Evolutionary conservation across 2,888 invertebrate species (phyloP).

Genomic region (Drosophila setosimentum): DNA sequence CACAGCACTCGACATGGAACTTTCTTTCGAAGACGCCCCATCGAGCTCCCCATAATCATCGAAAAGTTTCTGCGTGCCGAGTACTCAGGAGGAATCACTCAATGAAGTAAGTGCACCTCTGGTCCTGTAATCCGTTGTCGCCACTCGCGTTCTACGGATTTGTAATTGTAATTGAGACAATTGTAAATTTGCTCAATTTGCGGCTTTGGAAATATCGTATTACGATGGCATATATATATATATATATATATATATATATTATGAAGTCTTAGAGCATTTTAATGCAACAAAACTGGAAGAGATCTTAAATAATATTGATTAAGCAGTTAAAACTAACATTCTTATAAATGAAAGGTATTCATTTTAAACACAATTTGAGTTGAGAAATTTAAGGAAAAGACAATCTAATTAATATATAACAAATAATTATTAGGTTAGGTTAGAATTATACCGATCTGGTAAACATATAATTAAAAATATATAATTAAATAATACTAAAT

Average conservation of each 20-base stretch:
- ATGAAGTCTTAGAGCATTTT: no score
- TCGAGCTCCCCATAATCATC: not conserved
- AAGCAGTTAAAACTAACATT: not conserved
- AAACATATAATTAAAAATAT: no score
- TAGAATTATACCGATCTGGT: no score
- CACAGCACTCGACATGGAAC: constrained; percentile 39
- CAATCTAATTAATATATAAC: not conserved
- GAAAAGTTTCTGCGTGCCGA: constrained; percentile 4
- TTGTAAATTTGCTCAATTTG: not conserved
- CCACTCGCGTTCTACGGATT: not conserved
- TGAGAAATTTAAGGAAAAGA: not conserved
- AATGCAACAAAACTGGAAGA: no score
- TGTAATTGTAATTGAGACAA: constrained; percentile 12
- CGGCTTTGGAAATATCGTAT: not conserved
- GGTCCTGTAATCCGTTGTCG: constrained; percentile 11
- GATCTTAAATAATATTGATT: not conserved
- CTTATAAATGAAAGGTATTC: not conserved
- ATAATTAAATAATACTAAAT: no score
- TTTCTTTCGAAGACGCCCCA: constrained; percentile 40
- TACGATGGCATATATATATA: not conserved
- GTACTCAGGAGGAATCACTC: not conserved
- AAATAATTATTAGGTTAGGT: not conserved
- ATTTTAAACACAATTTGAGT: not conserved
- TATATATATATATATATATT: not conserved
- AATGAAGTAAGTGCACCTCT: constrained; percentile 19